Base-by-base conservation (phyloP, 2,888 invertebrate genomes). In the Fabriciana adippe region DNA sequence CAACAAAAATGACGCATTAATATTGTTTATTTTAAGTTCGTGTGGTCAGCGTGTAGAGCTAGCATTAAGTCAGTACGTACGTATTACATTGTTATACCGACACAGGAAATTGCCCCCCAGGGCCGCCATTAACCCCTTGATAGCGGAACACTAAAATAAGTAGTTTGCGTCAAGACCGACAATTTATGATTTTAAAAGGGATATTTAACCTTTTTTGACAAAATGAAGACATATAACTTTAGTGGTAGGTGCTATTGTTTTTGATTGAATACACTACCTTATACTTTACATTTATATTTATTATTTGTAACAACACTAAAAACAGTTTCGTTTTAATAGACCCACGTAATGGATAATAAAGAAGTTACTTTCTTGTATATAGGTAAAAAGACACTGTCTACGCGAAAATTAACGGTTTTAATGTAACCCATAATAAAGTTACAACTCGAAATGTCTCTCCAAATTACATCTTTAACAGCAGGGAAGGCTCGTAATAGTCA, bases 61-160 rank as follows among this genome's bases (percentile, higher is more conserved):
- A 26, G 11, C 57, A 57, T 47, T 21, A 57, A 15, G 15, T 57
- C n/a, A 21, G 18, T 21, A 45, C 15, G 26, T 50, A 61, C 51
- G 50, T 41, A 51, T 53, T 61, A 51, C 51, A 21, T 21, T 56
- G 64, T 65, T 65, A 57, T 41, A 57, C 41, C 50, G 51, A 50
- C 55, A 57, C 16, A 53, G 65, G 65, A 65, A 65, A 65, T 65
- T 54, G 54, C 59, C 53, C 53, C 47, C 47, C 53, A 59, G 65
- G 65, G 65, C 45, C 59, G 14, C 53, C 47, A 57, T 65, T 65
- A 65, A 65, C 53, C 54, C 59, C 53, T 59, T 65, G 53, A 54
- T 45, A 65, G 53, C 47, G 57, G 47, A 53, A 54, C 65, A 65
- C 65, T 65, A 59, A 59, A 65, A 59, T 53, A 59, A 47, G 51